Evolutionary conservation across 2,797 vertebrate genomes (phyloP), one percentile per base, ranked within the genome.

Genomic region (Ibycter americanus): DNA sequence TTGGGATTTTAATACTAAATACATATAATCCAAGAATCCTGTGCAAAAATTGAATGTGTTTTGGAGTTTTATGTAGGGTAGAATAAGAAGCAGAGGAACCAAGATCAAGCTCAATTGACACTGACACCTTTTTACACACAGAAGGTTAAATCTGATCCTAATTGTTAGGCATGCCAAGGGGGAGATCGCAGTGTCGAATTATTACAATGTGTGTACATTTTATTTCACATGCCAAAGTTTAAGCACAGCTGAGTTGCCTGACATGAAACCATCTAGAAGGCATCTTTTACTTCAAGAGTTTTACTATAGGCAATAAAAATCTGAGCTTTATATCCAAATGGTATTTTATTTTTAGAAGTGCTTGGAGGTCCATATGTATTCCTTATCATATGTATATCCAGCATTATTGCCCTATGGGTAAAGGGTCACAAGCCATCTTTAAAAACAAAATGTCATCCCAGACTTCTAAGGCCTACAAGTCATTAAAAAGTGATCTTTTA

Each of bases 251-350:
- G 40, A 93, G 54, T 73, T 95, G 54, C 65, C 71, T 47, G 23
- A 92, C 73, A 51, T 72, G 90, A 97, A 97, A 95, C 89, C 68
- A 93, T 96, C 93, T 96, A 93, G 90, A 97, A 97, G 88, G 72
- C 89, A 87, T 52, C 66, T 86, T 97, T 97, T 96, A 83, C 47
- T 96, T 97, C 71, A 72, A 89, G 87, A 81, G 25, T 89, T 95
- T 96, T 95, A 96, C 29, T 93, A 71, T 4, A 83, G 34, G 19
- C 20, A 94, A 89, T 54, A 85, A 89, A 89, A 82, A 63, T 4
- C 90, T 83, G 61, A 73, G 12, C n/a, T 71, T 74, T 47, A 61
- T 81, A 83, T 42, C 80, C 21, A 95, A 82, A 83, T 27, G n/a
- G 19, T 21, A 49, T 78, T 77, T 84, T 85, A 46, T 62, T 93